Evolutionary conservation across 1,140 invertebrate genomes (phyloP), one percentile per base, ranked within the genome.

Genomic region (Diploscapter pachys): DNA sequence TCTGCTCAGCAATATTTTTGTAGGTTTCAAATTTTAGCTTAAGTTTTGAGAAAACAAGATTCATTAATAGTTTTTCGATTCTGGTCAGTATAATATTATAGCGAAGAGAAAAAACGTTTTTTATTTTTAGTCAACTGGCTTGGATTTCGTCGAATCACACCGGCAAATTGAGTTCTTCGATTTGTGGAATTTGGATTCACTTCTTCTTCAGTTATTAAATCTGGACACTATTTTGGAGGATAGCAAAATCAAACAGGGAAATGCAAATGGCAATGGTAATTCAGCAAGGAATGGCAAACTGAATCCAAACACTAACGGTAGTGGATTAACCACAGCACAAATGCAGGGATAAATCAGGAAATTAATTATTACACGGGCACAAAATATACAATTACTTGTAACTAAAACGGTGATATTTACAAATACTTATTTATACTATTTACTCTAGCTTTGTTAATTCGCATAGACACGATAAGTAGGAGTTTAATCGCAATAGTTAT

Each of bases 131-230:
- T 83, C 82, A n/a, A 82, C 76, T 31, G 83, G 75, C 52, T 75
- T 70, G 13, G 81, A 78, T 59, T 83, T 83, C 66, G 84, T 83
- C 11, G 84, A 86, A 70, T 75, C 76, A 48, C 82, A 83, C 63
- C 84, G 85, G 65, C 74, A 79, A 48, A 71, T 82, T 11, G 73
- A 85, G 63, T 83, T 83, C 72, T 83, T 83, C 65, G 84, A 83
- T 64, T 64, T 83, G 4, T 83, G 81, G 81, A 57, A 79, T 13
- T 53, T 76, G 59, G 75, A 76, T 57, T 64, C 72, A 3, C 72
- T 76, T n/a, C 75, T 76, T 49, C 61, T 78, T 6, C 75, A 76
- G 53, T 63, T 76, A 48, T 56, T 76, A 4, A 72, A 72, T 56
- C 71, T 72, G 11, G 71, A 72, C 54, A 65, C 75, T 9, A 76